Percentiles rank a stretch among this genome's conserved stretches.
These are phyloP conservation scores for Hydrozoanthus tunicans DNA, from an alignment of 64 coral and sea anemone genomes.

Conservation along the genomic window DNA sequence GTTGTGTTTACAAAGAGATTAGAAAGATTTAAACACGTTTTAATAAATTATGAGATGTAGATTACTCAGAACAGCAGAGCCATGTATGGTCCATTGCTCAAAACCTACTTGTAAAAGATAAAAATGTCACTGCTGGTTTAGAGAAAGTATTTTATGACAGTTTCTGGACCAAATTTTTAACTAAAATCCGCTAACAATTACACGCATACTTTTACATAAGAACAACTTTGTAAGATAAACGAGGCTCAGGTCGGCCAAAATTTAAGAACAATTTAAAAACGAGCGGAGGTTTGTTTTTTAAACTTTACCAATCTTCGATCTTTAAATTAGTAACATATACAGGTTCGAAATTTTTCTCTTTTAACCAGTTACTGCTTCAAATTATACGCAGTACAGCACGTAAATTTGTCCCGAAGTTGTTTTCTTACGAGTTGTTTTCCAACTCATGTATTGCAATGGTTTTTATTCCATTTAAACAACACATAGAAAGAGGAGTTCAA, in stretches of 20 bases:
- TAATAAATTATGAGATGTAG: constrained; percentile 10
- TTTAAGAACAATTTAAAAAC: too few species aligned
- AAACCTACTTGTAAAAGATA: neutral
- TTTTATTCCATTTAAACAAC: too few species aligned
- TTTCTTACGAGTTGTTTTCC: too few species aligned
- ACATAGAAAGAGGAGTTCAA: too few species aligned
- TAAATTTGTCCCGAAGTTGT: too few species aligned
- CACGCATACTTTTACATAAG: neutral
- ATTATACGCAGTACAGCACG: too few species aligned
- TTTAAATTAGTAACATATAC: too few species aligned
- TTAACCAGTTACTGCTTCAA: too few species aligned
- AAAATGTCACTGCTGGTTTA: neutral
- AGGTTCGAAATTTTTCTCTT: too few species aligned
- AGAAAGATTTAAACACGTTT: constrained; percentile 13
- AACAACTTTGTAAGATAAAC: too few species aligned
- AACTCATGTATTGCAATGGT: too few species aligned
- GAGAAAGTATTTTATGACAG: neutral
- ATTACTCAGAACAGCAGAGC: neutral
- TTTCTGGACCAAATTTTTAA: neutral
- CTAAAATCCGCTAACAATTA: neutral
- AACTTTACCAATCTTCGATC: neutral
- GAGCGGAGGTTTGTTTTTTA: neutral
- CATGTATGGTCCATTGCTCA: neutral
- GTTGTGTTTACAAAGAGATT: neutral
- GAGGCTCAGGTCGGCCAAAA: too few species aligned